Evolutionary conservation across 1,140 invertebrate species (phyloP), one percentile per base, ranked within the genome.

Genomic region (Polypedilum vanderplanki): DNA sequence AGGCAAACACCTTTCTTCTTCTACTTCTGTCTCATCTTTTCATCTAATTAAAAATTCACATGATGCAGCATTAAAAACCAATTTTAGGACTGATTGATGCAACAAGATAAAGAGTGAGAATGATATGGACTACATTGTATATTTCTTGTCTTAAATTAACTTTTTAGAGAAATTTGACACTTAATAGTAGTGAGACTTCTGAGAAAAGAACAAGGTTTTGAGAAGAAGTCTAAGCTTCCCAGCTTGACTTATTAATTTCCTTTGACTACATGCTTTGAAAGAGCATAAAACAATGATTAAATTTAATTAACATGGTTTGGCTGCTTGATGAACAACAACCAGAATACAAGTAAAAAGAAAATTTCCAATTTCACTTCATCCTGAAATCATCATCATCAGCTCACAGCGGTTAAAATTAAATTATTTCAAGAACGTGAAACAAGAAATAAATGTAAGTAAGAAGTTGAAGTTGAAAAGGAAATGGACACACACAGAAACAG

Each of bases 361-460:
- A 57, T 57, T 57, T 57, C 46, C 46, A 57, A 57, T 57, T 57
- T 57, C 46, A 57, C 46, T n/a, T 57, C 46, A 57, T 57, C 46
- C 46, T 12, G 12, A 57, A n/a, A 57, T 57, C 46, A 57, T 57
- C 46, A 57, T 57, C 46, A 57, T 57, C 46, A 57, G 46, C 46
- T 57, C 46, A 57, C 46, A 57, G 46, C 46, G 46, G 46, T 57
- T 57, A 57, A 57, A 57, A 57, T 57, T 57, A 57, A 57, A 57
- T 57, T 57, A 57, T 57, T 57, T 57, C 46, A 57, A 57, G 46
- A 57, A 57, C 46, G 46, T 57, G 46, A 57, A 57, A 57, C 1
- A 41, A 41, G 24, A 33, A 46, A 15, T 3, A 46, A 8, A 15
- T 12, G n/a, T 12, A n/a, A 57, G 24, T 3, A 33, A 33, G 24